Evolutionary conservation across 2,797 vertebrate species (phyloP), one percentile per base, ranked within the genome.

Genomic region (Podarcis siculus): DNA sequence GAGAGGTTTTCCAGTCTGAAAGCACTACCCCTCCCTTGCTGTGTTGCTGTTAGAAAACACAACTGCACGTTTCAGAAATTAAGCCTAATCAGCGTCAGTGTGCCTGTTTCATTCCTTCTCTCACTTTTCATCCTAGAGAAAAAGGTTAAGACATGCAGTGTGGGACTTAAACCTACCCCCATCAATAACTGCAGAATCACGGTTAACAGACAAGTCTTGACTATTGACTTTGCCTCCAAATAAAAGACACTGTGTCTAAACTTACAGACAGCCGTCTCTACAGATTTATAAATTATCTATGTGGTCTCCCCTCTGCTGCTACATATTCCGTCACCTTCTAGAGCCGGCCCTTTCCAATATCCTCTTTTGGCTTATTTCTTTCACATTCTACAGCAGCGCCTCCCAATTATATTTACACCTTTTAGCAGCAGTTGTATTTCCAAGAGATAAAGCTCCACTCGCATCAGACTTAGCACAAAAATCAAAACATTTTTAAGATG

Each of bases 311-410:
- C 42, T 55, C 30, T 32, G 10, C 17, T 64, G 64, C 10, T 91
- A 75, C 79, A 39, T 93, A 82, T 69, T 86, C 61, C 76, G 7
- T 83, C 8, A 69, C 49, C 85, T 89, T 92, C 79, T 86, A 87
- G 76, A 93, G 89, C 55, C 69, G 35, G 45, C 13, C 0, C 0
- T n/a, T 92, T 82, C 82, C 81, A 72, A 87, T 71, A 87, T 4
- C 30, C 19, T 35, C 82, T n/a, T 10, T 77, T 67, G 64, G 21
- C 42, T 37, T 37, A 87, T 82, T 86, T 91, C 79, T 75, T 88
- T 37, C 71, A 58, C n/a, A 30, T 4, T 79, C 78, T 82, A 71
- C 8, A 6, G 75, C 30, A 64, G 76, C 35, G 86, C 64, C 23
- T 75, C 8, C 69, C 10, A 27, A 72, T 64, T 89, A 66, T 81